phyloP scores from a whole-genome alignment of 2,113 vertebrate species.

The Poeciliopsis occidentalis region DNA sequence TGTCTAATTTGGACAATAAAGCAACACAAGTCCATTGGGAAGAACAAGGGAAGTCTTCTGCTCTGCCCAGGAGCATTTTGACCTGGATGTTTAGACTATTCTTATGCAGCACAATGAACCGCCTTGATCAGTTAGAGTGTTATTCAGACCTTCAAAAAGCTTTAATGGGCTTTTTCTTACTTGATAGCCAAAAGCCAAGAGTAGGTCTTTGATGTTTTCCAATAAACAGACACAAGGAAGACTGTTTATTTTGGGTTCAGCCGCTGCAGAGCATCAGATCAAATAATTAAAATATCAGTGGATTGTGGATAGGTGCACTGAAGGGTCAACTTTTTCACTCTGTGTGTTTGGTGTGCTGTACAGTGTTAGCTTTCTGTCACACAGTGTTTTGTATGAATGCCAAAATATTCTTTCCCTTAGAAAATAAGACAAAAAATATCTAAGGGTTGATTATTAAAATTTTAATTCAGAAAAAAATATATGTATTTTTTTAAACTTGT shows the following conservation, averaged over 20 bases:
- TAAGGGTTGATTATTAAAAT: not conserved
- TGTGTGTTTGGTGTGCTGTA: not conserved
- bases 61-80: conserved; percentile 1
- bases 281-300: too few species aligned
- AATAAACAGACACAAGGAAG: not conserved
- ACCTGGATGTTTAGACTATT: conserved; percentile 43
- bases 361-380: not conserved
- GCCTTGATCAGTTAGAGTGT: conserved; percentile 9
- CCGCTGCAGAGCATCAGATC: not conserved
- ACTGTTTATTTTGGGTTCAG: not conserved
- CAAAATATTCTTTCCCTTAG: not conserved
- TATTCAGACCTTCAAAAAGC: not conserved
- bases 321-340: not conserved
- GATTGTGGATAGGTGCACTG: too few species aligned
- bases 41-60: conserved; percentile 5
- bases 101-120: conserved; percentile 21
- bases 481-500: too few species aligned
- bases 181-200: not conserved
- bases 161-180: not conserved
- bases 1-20: conserved; percentile 59
- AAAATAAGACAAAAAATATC: not conserved
- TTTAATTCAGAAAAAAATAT: not conserved
- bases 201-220: not conserved
- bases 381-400: not conserved
- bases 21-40: conserved; percentile 24